Base-by-base conservation (phyloP, 2,888 invertebrate species). In the Andrena marginata region DNA sequence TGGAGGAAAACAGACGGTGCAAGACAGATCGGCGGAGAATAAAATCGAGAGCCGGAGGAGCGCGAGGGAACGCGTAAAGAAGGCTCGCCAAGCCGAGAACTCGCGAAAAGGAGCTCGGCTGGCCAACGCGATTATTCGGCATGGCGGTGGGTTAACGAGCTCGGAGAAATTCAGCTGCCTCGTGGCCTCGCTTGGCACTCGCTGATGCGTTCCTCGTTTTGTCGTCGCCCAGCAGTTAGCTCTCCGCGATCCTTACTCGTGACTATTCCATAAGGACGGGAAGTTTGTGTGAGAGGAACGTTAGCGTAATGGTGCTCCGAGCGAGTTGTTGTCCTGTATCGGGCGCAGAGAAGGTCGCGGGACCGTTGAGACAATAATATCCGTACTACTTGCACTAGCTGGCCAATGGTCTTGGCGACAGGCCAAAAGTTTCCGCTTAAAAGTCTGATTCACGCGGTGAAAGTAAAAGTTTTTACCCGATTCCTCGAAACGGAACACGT, bases 361-460 rank as follows among this genome's bases (percentile, higher is more conserved):
- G 71, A 76, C 76, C 26, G 70, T 35, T 20, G 76, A 67, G 75
- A 76, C 82, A 72, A 75, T 71, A 81, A 81, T 81, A 81, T 81
- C 82, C 72, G 82, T 64, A 60, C 76, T 71, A 82, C 82, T 76
- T 82, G 71, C 76, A 72, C 71, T 29, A 63, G 29, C 63, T 13
- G 71, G 70, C 71, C 82, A 81, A 71, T 73, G 65, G 68, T 71
- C 54, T 72, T 84, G 84, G 84, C 84, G 54, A 33, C 56, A 10
- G 48, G 82, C 84, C 84, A 78, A 82, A 71, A 82, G 67, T 77
- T 74, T 67, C 77, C 59, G 67, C 59, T 23, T 84, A 69, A 72
- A 75, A 77, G 63, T 74, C 82, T 69, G 84, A 78, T 82, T 78
- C 84, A 74, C 62, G 54, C 56, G 65, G 77, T 75, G 84, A 84